Percentiles rank a stretch among this genome's conserved stretches.
Conservation (phyloP, 1,140 invertebrate genomes). For the Drosophila micromelanica region DNA sequence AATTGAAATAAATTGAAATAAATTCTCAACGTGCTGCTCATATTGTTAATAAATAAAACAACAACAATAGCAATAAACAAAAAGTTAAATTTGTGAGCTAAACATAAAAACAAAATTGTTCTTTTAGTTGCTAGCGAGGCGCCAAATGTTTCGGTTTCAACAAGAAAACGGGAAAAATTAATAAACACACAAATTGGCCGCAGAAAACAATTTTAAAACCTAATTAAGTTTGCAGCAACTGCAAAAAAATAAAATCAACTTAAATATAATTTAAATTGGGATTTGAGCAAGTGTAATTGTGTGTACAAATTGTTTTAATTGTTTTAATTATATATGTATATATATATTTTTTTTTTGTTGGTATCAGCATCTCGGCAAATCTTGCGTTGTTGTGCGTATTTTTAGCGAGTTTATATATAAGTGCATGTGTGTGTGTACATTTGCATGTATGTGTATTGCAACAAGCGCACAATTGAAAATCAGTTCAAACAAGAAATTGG, state of each 20-base stretch:
- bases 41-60: constrained; percentile 74
- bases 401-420: constrained; percentile 17
- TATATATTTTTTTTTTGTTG: constrained; percentile 15
- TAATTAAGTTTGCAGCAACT: constrained; percentile 9
- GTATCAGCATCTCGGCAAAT: constrained; percentile 26
- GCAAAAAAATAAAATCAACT: not conserved
- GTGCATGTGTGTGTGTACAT: constrained; percentile 10
- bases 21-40: constrained; percentile 74
- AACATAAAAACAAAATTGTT: constrained; percentile 14
- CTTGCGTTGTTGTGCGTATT: constrained; percentile 31
- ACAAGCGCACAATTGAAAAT: constrained; percentile 30
- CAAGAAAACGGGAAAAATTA: not conserved
- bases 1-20: constrained; percentile 83
- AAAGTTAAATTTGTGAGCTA: constrained; percentile 48
- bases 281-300: constrained; percentile 30
- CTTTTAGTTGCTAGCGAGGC: constrained; percentile 24
- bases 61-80: constrained; percentile 23
- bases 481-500: constrained; percentile 35
- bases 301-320: not conserved
- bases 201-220: constrained; percentile 2
- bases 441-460: constrained; percentile 23
- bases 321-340: constrained; percentile 3
- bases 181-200: not conserved
- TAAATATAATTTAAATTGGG: constrained; percentile 2
- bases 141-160: constrained; percentile 21